Base-by-base conservation (phyloP, 2,113 vertebrate genomes). In the Pelecanoides urinatrix region DNA sequence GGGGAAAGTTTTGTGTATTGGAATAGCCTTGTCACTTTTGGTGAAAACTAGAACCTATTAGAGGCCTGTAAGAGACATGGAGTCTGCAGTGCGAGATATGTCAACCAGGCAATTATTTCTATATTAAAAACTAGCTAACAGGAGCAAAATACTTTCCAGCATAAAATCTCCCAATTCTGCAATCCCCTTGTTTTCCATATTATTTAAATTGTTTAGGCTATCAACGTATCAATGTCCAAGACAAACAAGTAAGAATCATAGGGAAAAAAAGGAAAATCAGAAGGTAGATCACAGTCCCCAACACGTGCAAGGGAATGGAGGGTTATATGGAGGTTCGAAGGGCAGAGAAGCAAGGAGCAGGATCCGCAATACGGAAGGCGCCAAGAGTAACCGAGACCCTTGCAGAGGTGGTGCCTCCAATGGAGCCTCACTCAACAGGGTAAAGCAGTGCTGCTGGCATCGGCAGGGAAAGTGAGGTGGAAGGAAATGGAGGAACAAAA, bases 31-130 rank as follows among this genome's bases (percentile, higher is more conserved):
- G 68, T 72, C 67, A 84, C 45, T 82, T 78, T n/a, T 68, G 56
- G 66, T 70, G 56, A 81, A 91, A 94, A 81, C 30, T 36, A 87
- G 68, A 90, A 90, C 50, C 42, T 71, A 49, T 40, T 65, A 93
- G 34, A 90, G 44, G 68, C 14, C 0, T 49, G 29, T 49, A 92
- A 93, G 76, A 92, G 65, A 81, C 55, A 86, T 0, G 29, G 36
- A 94, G 40, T 50, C 75, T 90, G 66, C 30, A 91, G 86, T 2
- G 3, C 45, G 65, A 9, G 1, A 75, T 65, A 89, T 1, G 5
- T 66, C 92, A 95, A 91, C 26, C 44, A 94, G 36, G 36, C 38
- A 78, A 89, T 72, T 91, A 96, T 91, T 92, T 92, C 78, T 88
- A 89, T 44, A 91, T 74, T 72, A 92, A 89, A 92, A 92, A 88